Evolutionary conservation across 92 coral and sea anemone species (phyloP).

Genomic region (Palythoa grandis): DNA sequence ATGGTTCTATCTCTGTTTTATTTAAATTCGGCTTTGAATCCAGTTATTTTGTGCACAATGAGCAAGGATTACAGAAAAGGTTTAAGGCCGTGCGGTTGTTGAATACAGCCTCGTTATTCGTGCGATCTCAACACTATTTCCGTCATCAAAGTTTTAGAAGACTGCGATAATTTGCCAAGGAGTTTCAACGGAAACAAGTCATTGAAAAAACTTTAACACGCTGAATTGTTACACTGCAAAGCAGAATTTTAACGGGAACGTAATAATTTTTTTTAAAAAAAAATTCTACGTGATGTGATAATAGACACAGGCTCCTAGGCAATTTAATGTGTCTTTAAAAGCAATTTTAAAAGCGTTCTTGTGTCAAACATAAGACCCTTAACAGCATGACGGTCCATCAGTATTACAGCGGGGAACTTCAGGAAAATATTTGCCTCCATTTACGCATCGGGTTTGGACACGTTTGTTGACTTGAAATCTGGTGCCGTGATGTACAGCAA

Average conservation of each 20-base stretch:
- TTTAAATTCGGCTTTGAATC: slow-evolving; percentile 93
- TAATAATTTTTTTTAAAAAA: background rate
- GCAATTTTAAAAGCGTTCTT: background rate
- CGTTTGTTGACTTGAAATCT: background rate
- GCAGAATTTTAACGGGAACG: background rate
- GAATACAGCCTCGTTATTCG: slow-evolving; percentile 1
- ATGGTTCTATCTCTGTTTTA: slow-evolving; percentile 79
- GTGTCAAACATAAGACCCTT: background rate
- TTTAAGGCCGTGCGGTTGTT: slow-evolving; percentile 78
- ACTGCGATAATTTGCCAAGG: slow-evolving; percentile 33
- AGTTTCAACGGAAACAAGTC: slow-evolving; percentile 16
- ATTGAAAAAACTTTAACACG: slow-evolving; percentile 10
- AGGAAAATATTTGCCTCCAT: too few species aligned
- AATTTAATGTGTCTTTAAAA: slow-evolving; percentile 11
- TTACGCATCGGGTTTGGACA: background rate
- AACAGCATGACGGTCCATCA: background rate
- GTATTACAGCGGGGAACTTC: background rate
- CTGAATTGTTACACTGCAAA: background rate
- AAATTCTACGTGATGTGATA: background rate
- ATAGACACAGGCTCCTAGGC: too few species aligned
- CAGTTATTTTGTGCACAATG: slow-evolving; percentile 91
- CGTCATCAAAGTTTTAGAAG: background rate
- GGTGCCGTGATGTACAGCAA: background rate
- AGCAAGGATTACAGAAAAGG: slow-evolving; percentile 95
- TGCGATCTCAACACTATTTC: background rate